A percentile compares a stretch with the other conserved stretches of the same genome.
These are phyloP conservation scores for Rhagium mordax DNA, from an alignment of 2,888 invertebrate genomes.

Conservation along the genomic window DNA sequence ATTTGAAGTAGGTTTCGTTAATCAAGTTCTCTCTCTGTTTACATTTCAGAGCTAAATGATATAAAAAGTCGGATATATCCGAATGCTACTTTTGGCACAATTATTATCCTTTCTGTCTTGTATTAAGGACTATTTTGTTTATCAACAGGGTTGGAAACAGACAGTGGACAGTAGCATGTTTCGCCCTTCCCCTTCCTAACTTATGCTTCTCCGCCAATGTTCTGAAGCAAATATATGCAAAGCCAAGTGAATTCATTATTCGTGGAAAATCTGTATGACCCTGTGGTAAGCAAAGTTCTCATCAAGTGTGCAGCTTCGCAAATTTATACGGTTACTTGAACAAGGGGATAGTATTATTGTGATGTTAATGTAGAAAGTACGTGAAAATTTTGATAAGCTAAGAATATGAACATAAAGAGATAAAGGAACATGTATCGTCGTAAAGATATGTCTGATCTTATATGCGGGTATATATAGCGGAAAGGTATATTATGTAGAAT, in stretches of 20 bases:
- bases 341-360: background rate
- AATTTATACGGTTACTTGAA: background rate
- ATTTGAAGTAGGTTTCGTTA: too few species aligned
- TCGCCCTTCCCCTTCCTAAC: too few species aligned
- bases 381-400: background rate
- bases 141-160: too few species aligned
- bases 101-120: too few species aligned
- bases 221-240: background rate
- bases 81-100: too few species aligned
- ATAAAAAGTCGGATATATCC: too few species aligned
- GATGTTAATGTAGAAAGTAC: background rate
- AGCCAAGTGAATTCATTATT: background rate
- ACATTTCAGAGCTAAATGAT: too few species aligned
- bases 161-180: too few species aligned
- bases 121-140: too few species aligned
- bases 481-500: too few species aligned
- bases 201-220: background rate
- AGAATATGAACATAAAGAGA: background rate
- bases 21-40: too few species aligned
- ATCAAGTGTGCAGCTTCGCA: background rate
- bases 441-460: background rate
- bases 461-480: too few species aligned
- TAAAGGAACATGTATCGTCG: background rate
- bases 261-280: background rate
- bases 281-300: background rate